These are phyloP conservation scores for Dinothrombium tinctorium DNA, from an alignment of 1,140 invertebrate genomes.

Conservation along the genomic window DNA sequence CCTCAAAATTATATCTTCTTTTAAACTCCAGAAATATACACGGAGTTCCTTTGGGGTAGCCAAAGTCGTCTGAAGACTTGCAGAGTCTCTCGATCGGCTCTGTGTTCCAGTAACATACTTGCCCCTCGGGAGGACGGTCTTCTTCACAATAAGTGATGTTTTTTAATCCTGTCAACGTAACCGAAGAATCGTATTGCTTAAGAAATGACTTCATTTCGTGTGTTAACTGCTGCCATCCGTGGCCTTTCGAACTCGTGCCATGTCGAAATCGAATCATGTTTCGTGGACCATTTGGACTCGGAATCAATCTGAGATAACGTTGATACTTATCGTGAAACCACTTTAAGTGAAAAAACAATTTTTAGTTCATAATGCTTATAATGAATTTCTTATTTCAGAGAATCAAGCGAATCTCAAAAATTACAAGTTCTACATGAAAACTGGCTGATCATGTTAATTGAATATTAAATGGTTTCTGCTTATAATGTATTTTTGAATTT, in stretches of 20 bases:
- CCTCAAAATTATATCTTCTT: neutral
- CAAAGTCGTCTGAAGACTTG: slow-evolving; percentile 12
- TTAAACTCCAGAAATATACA: slow-evolving; percentile 15
- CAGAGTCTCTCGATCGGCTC: slow-evolving; percentile 2
- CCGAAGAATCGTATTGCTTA: neutral
- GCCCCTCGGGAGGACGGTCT: neutral
- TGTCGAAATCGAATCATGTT: neutral
- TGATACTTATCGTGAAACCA: neutral
- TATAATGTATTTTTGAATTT: too few species aligned
- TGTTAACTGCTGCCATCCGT: neutral
- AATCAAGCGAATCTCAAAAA: too few species aligned
- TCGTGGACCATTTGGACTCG: neutral
- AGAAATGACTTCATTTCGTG: neutral
- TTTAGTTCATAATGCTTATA: too few species aligned
- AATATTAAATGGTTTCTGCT: too few species aligned
- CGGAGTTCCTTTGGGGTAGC: slow-evolving; percentile 14
- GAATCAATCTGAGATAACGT: neutral
- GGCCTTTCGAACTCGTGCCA: neutral
- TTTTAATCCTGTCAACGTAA: neutral
- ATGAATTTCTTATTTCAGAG: too few species aligned
- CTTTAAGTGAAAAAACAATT: too few species aligned
- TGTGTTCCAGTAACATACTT: neutral
- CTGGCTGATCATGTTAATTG: too few species aligned
- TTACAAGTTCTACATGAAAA: too few species aligned
- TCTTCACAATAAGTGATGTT: neutral